Conservation (phyloP, 30 jellyfish, hydroid and myxozoan species). For the Pseudorhiza aurosa region DNA sequence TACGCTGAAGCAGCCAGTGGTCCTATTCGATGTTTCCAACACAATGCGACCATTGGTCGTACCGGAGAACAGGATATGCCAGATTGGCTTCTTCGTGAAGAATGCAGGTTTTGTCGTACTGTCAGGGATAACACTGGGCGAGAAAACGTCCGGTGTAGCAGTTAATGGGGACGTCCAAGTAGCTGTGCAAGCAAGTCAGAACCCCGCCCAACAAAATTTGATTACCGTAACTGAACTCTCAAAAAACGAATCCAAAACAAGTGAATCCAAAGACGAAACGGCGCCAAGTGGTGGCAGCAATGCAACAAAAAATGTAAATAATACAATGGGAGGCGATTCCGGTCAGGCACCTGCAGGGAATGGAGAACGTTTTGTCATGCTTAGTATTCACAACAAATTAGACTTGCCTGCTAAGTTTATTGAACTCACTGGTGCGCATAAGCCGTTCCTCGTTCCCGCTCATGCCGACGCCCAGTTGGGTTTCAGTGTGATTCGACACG, state of each 20-base stretch:
- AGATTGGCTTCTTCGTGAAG: constrained; percentile 82
- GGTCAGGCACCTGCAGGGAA: background rate
- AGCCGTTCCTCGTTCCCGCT: constrained; percentile 75
- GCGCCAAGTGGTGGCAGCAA: background rate
- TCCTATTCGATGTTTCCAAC: constrained; percentile 76
- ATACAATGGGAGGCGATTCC: background rate
- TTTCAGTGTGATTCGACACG: constrained; percentile 32
- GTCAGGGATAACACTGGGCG: constrained; percentile 77
- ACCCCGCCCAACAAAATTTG: constrained; percentile 35
- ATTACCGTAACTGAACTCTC: constrained; percentile 8
- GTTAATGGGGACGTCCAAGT: constrained; percentile 73
- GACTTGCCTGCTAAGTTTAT: constrained; percentile 23
- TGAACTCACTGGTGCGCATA: constrained; percentile 75
- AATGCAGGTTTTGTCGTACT: constrained; percentile 62
- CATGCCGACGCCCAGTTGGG: constrained; percentile 49
- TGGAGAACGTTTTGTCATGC: constrained; percentile 48
- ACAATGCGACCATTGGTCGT: constrained; percentile 80
- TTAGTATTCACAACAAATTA: constrained; percentile 34
- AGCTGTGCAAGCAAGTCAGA: constrained; percentile 34
- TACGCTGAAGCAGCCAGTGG: constrained; percentile 71
- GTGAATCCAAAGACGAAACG: background rate
- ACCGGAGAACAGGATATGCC: constrained; percentile 73
- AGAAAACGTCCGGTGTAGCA: constrained; percentile 50
- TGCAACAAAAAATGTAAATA: background rate
- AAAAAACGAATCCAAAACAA: background rate